Conservation (phyloP, 2,113 vertebrate genomes). For the Corydoras sp. region DNA sequence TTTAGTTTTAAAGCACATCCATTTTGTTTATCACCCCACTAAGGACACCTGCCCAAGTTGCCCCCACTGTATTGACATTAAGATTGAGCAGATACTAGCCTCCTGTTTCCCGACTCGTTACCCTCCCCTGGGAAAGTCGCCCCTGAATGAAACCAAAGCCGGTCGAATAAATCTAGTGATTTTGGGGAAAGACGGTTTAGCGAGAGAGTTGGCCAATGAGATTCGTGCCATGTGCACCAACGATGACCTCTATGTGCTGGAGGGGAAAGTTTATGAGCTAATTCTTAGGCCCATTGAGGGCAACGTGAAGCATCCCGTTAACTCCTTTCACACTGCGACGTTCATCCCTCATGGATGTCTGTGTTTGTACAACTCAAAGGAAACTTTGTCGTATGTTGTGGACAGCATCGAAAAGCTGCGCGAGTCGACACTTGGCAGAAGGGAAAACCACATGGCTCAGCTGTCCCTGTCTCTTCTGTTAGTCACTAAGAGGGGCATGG, state of each 20-base stretch:
- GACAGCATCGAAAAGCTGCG: constrained; percentile 93
- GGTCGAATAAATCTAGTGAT: constrained; percentile 93
- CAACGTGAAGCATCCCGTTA: constrained; percentile 92
- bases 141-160: constrained; percentile 66
- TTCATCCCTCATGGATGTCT: constrained; percentile 93
- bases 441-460: constrained; percentile 76
- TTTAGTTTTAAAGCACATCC: constrained; percentile 92
- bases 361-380: constrained; percentile 97
- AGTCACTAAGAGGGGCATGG: constrained; percentile 83
- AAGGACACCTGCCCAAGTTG: constrained; percentile 94
- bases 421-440: constrained; percentile 76
- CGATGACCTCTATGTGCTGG: constrained; percentile 89
- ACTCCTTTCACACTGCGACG: constrained; percentile 89
- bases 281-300: constrained; percentile 90
- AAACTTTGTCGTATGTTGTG: constrained; percentile 86
- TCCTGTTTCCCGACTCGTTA: constrained; percentile 72
- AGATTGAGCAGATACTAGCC: constrained; percentile 81
- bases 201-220: constrained; percentile 91
- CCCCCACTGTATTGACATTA: constrained; percentile 78
- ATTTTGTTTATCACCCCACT: constrained; percentile 95
- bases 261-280: constrained; percentile 94
- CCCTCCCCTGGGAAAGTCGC: constrained; percentile 76
- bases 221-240: constrained; percentile 92
- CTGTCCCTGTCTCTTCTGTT: constrained; percentile 80
- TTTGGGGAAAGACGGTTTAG: constrained; percentile 91